phyloP scores from a whole-genome alignment of 37 sponge, comb jelly and placozoan species.

The Aphrocallistes beatrix region DNA sequence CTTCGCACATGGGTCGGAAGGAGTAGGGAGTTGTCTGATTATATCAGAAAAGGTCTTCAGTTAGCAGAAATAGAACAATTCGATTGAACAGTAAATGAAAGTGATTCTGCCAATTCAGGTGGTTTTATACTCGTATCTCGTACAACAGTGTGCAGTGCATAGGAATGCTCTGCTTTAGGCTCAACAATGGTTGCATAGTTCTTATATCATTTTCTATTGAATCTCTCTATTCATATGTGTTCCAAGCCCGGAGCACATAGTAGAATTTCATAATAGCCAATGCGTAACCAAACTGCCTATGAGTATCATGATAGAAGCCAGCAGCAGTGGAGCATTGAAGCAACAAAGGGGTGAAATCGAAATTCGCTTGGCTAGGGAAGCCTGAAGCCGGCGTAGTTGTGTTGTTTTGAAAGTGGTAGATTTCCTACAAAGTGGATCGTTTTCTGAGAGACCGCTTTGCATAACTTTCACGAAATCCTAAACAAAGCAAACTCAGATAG shows the following conservation, averaged over 20 bases:
- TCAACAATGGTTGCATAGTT: constrained; percentile 4
- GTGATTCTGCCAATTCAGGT: neutral
- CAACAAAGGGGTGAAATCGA: constrained; percentile 18
- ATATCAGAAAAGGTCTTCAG: too few relatives aligned
- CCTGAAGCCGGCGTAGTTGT: neutral
- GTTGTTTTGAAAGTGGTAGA: neutral
- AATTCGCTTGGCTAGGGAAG: neutral
- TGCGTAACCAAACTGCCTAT: neutral
- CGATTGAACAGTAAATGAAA: neutral
- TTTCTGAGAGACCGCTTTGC: neutral
- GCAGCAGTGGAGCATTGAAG: neutral
- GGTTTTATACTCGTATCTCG: neutral
- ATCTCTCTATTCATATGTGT: constrained; percentile 11
- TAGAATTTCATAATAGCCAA: neutral
- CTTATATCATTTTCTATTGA: constrained; percentile 3
- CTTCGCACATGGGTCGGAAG: too few relatives aligned
- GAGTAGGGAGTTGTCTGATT: too few relatives aligned
- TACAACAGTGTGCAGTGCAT: neutral
- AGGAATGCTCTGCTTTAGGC: constrained; percentile 14
- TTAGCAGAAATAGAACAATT: neutral
- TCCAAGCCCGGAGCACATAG: neutral
- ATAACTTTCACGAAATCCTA: neutral
- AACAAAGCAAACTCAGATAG: neutral
- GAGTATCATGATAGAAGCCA: neutral
- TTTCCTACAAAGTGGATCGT: neutral